phyloP scores from a whole-genome alignment of 2,797 vertebrate genomes.

The Lagorchestes hirsutus region DNA sequence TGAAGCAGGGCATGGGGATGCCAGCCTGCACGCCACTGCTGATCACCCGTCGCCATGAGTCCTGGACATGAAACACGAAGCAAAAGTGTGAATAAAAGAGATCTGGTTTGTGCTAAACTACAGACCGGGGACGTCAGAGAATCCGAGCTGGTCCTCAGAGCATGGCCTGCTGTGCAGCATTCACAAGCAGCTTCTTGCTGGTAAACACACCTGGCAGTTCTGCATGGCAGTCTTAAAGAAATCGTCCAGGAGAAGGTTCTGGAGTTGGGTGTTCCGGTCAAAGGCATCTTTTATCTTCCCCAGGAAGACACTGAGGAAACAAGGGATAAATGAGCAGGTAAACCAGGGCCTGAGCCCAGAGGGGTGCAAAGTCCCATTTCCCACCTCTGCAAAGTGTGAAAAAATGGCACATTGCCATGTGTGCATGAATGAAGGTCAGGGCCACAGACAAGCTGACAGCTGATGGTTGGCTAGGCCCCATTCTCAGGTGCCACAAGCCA shows the following conservation, averaged over 20 bases:
- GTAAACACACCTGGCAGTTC: slow-evolving; percentile 91
- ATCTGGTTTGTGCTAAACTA: rapidly evolving
- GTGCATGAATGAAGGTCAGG: background rate
- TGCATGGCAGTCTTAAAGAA: slow-evolving; percentile 95
- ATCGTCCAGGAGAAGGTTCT: slow-evolving; percentile 93
- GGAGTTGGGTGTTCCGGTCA: slow-evolving; percentile 91
- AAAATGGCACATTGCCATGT: background rate
- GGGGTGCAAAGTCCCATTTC: background rate
- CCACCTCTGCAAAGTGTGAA: rapidly evolving
- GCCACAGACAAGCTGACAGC: rapidly evolving
- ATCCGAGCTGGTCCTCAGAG: too few relatives aligned
- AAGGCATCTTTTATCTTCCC: slow-evolving; percentile 99
- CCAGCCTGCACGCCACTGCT: slow-evolving; percentile 93
- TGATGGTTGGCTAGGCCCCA: rapidly evolving
- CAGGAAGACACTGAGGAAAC: slow-evolving; percentile 92
- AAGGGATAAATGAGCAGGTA: background rate
- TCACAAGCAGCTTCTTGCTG: rapidly evolving
- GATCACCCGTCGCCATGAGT: slow-evolving; percentile 93
- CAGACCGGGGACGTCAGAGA: background rate
- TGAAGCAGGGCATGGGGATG: slow-evolving; percentile 98
- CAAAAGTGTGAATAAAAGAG: background rate
- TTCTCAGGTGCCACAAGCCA: background rate
- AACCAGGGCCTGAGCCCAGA: rapidly evolving
- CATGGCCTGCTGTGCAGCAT: rapidly evolving
- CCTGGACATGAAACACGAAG: slow-evolving; percentile 79